Percentiles rank a stretch among this genome's conserved stretches.
phyloP scores from a whole-genome alignment of 2,888 invertebrate species.

The Rutpela maculata region DNA sequence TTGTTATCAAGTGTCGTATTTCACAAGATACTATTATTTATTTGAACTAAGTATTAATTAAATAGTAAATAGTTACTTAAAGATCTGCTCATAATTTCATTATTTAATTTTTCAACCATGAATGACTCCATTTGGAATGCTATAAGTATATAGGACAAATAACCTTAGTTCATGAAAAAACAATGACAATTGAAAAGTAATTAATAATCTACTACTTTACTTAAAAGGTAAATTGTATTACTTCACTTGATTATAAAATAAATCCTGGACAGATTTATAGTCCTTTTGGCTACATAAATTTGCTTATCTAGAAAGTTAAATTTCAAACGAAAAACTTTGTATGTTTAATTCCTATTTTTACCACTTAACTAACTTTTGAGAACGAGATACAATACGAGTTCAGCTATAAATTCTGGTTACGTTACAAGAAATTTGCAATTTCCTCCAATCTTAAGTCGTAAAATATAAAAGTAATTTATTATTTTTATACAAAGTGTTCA shows the following conservation, averaged over 20 bases:
- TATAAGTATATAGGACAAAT: no score
- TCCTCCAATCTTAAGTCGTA: conserved; percentile 17
- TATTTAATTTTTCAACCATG: no score
- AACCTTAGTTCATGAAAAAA: no score
- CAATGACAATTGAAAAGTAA: not conserved
- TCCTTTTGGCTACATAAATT: conserved; percentile 20
- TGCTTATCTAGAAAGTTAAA: conserved; percentile 36
- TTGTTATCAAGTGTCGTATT: no score
- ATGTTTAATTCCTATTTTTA: conserved; percentile 31
- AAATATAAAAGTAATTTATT: conserved; percentile 22
- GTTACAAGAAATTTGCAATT: conserved; percentile 17
- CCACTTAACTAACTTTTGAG: conserved; percentile 8
- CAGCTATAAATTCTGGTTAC: conserved; percentile 27
- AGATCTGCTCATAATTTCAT: no score
- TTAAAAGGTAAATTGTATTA: not conserved
- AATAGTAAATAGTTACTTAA: no score
- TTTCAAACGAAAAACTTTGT: conserved; percentile 30
- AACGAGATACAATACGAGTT: conserved; percentile 25
- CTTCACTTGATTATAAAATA: conserved; percentile 5
- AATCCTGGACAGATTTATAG: conserved; percentile 12
- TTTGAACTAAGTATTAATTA: no score
- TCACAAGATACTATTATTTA: no score
- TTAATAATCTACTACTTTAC: not conserved
- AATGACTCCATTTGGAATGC: no score
- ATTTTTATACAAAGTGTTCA: not conserved